phyloP scores from a whole-genome alignment of 2,888 invertebrate genomes.

The Patella ulyssiponensis region DNA sequence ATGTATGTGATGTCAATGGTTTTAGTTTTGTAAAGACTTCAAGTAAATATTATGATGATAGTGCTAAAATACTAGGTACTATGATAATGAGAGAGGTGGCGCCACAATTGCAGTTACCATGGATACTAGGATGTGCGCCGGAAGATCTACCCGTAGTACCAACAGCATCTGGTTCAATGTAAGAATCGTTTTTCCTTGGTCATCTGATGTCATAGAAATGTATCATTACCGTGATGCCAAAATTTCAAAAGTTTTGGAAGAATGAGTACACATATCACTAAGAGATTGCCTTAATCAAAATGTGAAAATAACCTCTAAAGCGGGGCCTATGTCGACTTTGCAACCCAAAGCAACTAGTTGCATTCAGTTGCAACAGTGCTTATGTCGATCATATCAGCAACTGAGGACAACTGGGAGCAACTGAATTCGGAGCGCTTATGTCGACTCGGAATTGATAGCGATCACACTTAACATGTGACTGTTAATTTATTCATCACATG shows the following conservation, averaged over 20 bases:
- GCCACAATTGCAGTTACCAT: slow-evolving; percentile 93
- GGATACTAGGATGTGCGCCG: slow-evolving; percentile 85
- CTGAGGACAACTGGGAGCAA: too few species aligned
- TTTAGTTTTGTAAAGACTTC: slow-evolving; percentile 99
- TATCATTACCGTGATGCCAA: not conserved
- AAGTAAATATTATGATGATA: slow-evolving; percentile 99
- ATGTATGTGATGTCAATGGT: slow-evolving; percentile 99
- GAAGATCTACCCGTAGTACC: slow-evolving; percentile 99
- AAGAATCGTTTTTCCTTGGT: slow-evolving; percentile 34
- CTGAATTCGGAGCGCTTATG: too few species aligned
- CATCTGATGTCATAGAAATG: not conserved
- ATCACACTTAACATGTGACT: too few species aligned
- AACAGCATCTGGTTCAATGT: slow-evolving; percentile 98
- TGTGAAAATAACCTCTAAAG: not conserved
- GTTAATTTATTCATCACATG: too few species aligned
- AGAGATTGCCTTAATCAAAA: slow-evolving; percentile 4
- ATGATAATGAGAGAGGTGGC: slow-evolving; percentile 96
- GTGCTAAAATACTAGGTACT: slow-evolving; percentile 91
- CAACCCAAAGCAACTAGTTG: too few species aligned
- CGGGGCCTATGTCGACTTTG: too few species aligned
- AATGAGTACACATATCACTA: not conserved
- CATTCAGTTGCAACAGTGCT: too few species aligned
- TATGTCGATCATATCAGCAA: too few species aligned
- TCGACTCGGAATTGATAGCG: too few species aligned
- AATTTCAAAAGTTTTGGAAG: not conserved